Percentiles rank a stretch among this genome's conserved stretches.
phyloP scores from a whole-genome alignment of 2,797 vertebrate species.

The Tokudaia tokunoshimensis region DNA sequence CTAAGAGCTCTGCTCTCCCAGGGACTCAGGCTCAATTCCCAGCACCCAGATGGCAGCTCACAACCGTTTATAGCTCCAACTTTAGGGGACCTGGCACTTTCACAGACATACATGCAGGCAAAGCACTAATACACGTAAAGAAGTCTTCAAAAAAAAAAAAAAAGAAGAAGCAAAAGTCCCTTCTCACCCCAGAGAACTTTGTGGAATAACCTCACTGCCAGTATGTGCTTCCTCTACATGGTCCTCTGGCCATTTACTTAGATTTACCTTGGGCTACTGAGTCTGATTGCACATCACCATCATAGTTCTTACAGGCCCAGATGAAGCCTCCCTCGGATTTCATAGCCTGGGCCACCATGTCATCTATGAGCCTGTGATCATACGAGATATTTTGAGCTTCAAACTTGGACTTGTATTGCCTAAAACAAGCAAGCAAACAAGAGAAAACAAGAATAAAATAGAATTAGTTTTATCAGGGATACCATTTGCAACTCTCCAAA shows the following conservation, averaged over 20 bases:
- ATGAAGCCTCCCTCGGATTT: constrained; percentile 99
- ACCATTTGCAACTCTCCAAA: background rate
- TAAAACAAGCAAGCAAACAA: constrained; percentile 79
- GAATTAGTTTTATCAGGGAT: background rate
- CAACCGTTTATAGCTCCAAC: background rate
- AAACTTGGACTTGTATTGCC: constrained; percentile 95
- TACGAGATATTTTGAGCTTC: constrained; percentile 97
- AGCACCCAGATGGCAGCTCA: background rate
- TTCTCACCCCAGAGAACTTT: background rate
- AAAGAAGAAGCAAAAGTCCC: background rate
- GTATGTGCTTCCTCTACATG: fast-evolving
- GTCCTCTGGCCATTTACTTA: background rate
- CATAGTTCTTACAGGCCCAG: constrained; percentile 99
- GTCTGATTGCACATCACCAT: constrained; percentile 98
- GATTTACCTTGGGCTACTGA: constrained; percentile 96
- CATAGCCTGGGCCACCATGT: constrained; percentile 99
- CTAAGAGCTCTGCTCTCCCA: background rate
- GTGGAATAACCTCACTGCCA: background rate
- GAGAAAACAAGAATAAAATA: background rate
- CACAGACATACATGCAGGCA: background rate
- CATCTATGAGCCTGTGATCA: constrained; percentile 98
- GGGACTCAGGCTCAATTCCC: background rate
- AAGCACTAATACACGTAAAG: background rate
- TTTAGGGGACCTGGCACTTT: background rate
- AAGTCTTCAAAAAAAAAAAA: background rate